These are phyloP conservation scores for Drosophila pegasa DNA, from an alignment of 2,888 invertebrate genomes.

Conservation along the genomic window DNA sequence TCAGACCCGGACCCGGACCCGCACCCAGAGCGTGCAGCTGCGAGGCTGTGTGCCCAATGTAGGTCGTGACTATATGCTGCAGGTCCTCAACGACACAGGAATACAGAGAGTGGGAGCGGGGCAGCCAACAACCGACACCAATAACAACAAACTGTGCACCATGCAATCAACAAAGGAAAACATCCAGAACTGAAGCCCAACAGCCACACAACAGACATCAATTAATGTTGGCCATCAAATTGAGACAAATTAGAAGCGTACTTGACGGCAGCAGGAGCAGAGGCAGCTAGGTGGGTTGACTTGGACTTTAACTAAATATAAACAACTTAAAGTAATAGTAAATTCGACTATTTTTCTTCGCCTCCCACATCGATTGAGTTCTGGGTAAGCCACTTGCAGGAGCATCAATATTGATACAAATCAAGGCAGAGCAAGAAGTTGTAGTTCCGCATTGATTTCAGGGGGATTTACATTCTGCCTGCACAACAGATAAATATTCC, in stretches of 20 bases:
- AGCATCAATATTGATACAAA: neutral
- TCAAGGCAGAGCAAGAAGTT: neutral
- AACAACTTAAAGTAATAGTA: neutral
- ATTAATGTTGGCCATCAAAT: conserved; percentile 49
- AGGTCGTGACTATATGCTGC: conserved; percentile 2
- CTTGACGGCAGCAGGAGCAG: conserved; percentile 2
- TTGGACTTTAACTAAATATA: neutral
- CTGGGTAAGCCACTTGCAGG: neutral
- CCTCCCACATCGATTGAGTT: neutral
- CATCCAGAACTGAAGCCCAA: conserved; percentile 2
- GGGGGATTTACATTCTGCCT: neutral
- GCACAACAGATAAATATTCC: conserved; percentile 2
- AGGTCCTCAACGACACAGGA: conserved; percentile 14
- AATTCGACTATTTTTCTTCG: neutral
- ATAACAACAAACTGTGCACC: conserved; percentile 3
- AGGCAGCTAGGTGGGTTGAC: neutral
- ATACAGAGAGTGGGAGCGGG: neutral
- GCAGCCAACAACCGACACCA: conserved; percentile 7
- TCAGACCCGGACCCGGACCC: neutral
- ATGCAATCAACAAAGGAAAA: conserved; percentile 17
- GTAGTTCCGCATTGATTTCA: conserved; percentile 3
- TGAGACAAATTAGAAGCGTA: conserved; percentile 38
- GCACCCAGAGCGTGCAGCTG: neutral
- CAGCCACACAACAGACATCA: conserved; percentile 32
- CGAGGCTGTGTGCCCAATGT: conserved; percentile 18